Percentiles rank a stretch among this genome's conserved stretches.
Conservation (phyloP, 2,797 vertebrate species). For the Cryptoblepharus egeriae region DNA sequence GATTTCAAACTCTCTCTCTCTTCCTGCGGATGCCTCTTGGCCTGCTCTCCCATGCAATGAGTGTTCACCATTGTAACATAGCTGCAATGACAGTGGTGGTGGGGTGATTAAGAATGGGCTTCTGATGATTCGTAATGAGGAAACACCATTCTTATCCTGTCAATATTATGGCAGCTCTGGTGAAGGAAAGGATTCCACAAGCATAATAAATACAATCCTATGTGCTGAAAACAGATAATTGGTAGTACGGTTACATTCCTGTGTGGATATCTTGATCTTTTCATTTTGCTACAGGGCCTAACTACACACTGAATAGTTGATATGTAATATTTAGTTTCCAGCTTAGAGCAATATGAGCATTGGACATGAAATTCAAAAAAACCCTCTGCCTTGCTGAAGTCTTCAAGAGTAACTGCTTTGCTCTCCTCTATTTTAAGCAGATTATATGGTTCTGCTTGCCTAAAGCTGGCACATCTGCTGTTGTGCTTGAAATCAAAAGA, state of each 20-base stretch:
- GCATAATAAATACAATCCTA: neutral
- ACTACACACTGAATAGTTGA: neutral
- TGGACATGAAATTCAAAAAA: neutral
- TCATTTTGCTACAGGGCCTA: neutral
- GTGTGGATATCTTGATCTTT: neutral
- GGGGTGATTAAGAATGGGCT: neutral
- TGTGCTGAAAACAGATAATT: neutral
- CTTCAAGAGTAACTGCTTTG: neutral
- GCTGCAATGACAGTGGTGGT: too few species aligned
- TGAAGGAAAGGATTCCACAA: neutral
- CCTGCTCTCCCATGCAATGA: too few species aligned
- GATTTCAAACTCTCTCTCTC: too few species aligned
- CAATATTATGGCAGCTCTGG: neutral
- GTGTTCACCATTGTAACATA: too few species aligned
- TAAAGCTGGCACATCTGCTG: neutral
- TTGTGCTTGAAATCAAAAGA: conserved; percentile 18
- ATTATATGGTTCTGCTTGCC: neutral
- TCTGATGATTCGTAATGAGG: neutral
- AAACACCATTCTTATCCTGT: conserved; percentile 2
- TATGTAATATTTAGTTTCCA: neutral
- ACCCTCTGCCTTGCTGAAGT: neutral
- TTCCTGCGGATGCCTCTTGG: too few species aligned
- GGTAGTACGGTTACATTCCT: neutral
- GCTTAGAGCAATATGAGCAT: neutral
- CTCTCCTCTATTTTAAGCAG: neutral